Conservation (phyloP, 2,113 vertebrate genomes). For the Morone saxatilis region DNA sequence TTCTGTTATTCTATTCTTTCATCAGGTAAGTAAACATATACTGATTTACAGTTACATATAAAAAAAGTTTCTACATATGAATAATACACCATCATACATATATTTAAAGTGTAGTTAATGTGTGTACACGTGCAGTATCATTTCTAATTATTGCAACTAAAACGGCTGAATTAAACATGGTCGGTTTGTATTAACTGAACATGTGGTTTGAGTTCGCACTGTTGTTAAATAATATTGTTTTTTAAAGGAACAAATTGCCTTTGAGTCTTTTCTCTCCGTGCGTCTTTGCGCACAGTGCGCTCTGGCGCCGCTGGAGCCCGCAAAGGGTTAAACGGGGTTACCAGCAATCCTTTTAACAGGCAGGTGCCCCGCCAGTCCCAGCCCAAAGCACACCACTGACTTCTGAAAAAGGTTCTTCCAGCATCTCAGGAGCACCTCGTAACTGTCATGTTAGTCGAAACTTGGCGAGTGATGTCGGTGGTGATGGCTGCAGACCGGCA, state of each 20-base stretch:
- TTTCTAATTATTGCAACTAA: background rate
- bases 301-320: slow-evolving; percentile 40
- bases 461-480: slow-evolving; percentile 85
- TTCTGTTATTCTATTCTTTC: background rate
- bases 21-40: background rate
- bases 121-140: background rate
- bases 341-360: slow-evolving; percentile 89
- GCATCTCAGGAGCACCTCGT: slow-evolving; percentile 88
- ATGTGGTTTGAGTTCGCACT: background rate
- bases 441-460: slow-evolving; percentile 87
- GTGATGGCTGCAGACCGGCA: slow-evolving; percentile 53
- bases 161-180: background rate
- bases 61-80: background rate
- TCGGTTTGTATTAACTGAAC: background rate
- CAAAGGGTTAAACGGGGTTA: slow-evolving; percentile 93
- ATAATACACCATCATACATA: background rate
- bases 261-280: slow-evolving; percentile 9
- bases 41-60: background rate
- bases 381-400: slow-evolving; percentile 75
- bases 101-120: background rate
- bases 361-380: slow-evolving; percentile 93
- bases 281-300: slow-evolving; percentile 53
- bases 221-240: background rate
- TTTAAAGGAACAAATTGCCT: background rate
- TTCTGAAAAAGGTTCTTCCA: slow-evolving; percentile 86